phyloP scores from a whole-genome alignment of 1,140 invertebrate genomes.

The Drosophila cardini region DNA sequence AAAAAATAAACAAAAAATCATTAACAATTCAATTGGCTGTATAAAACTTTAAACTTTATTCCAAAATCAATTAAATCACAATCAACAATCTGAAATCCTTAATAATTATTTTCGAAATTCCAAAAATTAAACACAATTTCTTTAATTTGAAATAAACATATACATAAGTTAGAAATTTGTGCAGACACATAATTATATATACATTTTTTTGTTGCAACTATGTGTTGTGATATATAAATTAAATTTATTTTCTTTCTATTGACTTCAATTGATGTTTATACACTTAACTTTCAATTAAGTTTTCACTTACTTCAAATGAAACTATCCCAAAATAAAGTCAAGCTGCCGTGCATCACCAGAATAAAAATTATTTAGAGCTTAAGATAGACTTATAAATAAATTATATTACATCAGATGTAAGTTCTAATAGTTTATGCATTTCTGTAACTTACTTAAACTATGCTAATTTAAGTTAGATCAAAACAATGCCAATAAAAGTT shows the following conservation, averaged over 20 bases:
- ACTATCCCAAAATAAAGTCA: background rate
- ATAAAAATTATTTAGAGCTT: slow-evolving; percentile 15
- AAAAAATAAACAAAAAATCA: slow-evolving; percentile 28
- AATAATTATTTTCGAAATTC: slow-evolving; percentile 8
- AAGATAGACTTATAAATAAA: slow-evolving; percentile 35
- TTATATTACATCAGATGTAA: slow-evolving; percentile 16
- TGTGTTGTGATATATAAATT: slow-evolving; percentile 32
- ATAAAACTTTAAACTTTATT: background rate
- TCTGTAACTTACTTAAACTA: slow-evolving; percentile 21
- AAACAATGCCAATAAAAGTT: background rate
- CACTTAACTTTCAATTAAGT: slow-evolving; percentile 5
- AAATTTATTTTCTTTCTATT: slow-evolving; percentile 23
- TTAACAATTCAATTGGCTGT: slow-evolving; percentile 24
- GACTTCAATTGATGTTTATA: slow-evolving; percentile 11
- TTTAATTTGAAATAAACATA: background rate
- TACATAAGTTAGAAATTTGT: slow-evolving; percentile 19
- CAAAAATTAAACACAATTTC: background rate
- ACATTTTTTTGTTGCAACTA: slow-evolving; percentile 31
- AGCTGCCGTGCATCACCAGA: background rate
- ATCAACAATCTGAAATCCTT: slow-evolving; percentile 15
- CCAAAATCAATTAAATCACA: slow-evolving; percentile 5
- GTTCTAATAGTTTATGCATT: slow-evolving; percentile 21
- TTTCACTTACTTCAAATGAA: slow-evolving; percentile 8
- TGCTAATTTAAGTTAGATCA: slow-evolving; percentile 21
- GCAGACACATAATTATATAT: slow-evolving; percentile 10